Evolutionary conservation across 2,113 vertebrate species (phyloP).

Genomic region (Neodon shergylaensis): DNA sequence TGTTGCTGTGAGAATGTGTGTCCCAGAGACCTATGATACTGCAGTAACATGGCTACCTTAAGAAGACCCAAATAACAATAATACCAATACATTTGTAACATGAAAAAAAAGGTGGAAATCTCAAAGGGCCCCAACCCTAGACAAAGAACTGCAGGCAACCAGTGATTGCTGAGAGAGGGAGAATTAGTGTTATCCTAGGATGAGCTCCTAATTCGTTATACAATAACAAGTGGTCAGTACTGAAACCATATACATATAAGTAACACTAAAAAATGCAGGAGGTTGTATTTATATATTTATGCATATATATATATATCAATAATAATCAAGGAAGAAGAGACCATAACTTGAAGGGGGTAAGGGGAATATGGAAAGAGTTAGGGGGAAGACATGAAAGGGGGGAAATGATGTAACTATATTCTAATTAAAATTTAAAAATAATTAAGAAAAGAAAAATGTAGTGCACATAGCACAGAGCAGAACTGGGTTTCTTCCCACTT

Average conservation of each 20-base stretch:
- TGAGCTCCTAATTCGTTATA: background rate
- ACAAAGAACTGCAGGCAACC: background rate
- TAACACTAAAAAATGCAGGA: background rate
- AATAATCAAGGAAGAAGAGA: background rate
- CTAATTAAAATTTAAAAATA: background rate
- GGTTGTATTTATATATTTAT: background rate
- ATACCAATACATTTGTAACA: background rate
- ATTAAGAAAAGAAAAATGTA: background rate
- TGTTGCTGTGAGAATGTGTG: background rate
- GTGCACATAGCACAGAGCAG: background rate
- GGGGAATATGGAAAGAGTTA: background rate
- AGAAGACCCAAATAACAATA: background rate
- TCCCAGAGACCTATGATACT: background rate
- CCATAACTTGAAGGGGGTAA: background rate
- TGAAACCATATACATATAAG: background rate
- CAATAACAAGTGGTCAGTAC: background rate
- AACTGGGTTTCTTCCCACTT: background rate
- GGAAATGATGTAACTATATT: background rate
- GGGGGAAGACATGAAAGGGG: background rate
- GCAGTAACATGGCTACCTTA: background rate
- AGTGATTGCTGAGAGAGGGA: background rate
- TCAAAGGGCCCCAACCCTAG: background rate
- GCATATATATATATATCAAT: background rate
- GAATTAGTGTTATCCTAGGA: background rate
- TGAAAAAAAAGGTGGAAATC: background rate